These are phyloP conservation scores for Sitta europaea DNA, from an alignment of 2,113 vertebrate species.

Conservation along the genomic window DNA sequence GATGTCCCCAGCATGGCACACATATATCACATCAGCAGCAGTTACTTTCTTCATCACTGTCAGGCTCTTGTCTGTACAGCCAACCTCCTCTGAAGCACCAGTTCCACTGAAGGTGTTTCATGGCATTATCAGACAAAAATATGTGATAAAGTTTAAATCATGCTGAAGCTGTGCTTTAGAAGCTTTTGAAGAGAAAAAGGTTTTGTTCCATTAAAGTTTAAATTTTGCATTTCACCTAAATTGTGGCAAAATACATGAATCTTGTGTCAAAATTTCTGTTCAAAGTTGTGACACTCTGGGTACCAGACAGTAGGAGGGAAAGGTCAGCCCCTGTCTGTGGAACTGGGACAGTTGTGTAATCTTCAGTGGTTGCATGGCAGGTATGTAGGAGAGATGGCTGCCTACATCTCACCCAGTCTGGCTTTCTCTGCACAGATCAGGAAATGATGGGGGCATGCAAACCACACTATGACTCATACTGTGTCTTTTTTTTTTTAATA, in stretches of 20 bases:
- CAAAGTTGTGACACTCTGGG: slow-evolving; percentile 7
- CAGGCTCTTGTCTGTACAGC: background rate
- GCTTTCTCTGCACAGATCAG: background rate
- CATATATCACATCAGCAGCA: background rate
- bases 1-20: background rate
- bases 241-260: background rate
- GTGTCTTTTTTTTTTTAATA: background rate
- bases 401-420: background rate
- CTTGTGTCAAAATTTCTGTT: slow-evolving; percentile 9
- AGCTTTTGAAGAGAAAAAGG: background rate
- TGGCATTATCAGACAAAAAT: background rate
- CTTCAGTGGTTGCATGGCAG: background rate
- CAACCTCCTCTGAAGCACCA: background rate
- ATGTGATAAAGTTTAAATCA: background rate
- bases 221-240: background rate
- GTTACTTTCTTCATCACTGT: background rate
- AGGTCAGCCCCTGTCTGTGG: background rate
- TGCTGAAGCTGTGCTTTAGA: background rate
- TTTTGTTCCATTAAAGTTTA: background rate
- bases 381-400: background rate
- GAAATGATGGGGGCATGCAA: background rate
- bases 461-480: background rate
- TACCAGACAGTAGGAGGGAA: slow-evolving; percentile 23
- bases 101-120: background rate
- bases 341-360: slow-evolving; percentile 21